phyloP scores from a whole-genome alignment of 2,797 vertebrate genomes.

The Brotogeris chrysoptera region DNA sequence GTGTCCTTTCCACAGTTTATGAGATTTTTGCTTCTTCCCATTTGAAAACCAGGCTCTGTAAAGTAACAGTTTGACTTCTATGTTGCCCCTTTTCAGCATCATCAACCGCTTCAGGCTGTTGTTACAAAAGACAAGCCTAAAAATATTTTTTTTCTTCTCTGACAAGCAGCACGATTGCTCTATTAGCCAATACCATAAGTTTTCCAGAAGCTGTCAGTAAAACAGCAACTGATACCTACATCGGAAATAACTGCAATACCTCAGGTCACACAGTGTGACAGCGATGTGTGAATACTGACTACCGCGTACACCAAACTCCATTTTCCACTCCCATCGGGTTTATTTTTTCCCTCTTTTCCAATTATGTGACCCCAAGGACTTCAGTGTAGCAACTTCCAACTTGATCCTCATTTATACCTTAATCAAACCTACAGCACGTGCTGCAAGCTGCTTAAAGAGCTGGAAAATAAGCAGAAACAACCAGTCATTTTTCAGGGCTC shows the following conservation, averaged over 20 bases:
- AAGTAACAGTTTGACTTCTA: background rate
- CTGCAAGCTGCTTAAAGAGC: background rate
- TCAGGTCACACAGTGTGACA: slow-evolving; percentile 6
- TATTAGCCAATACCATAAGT: slow-evolving; percentile 16
- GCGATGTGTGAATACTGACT: background rate
- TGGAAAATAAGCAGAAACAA: background rate
- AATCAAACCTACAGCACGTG: background rate
- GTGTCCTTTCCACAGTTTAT: background rate
- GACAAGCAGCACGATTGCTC: slow-evolving; percentile 3
- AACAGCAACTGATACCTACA: slow-evolving; percentile 22
- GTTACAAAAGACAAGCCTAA: background rate
- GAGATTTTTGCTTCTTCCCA: background rate
- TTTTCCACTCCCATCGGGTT: background rate
- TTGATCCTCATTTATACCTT: background rate
- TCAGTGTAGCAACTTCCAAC: background rate
- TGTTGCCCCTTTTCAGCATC: background rate
- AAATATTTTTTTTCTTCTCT: background rate
- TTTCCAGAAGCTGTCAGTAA: background rate
- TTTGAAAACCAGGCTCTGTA: background rate
- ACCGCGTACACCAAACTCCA: background rate
- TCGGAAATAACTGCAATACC: background rate
- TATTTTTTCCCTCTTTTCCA: background rate
- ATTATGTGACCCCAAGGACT: background rate
- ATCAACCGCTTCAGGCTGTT: background rate
- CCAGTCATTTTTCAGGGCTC: background rate